These are phyloP conservation scores for Coptodon bakossiorum DNA, from an alignment of 2,113 vertebrate species.

Conservation along the genomic window DNA sequence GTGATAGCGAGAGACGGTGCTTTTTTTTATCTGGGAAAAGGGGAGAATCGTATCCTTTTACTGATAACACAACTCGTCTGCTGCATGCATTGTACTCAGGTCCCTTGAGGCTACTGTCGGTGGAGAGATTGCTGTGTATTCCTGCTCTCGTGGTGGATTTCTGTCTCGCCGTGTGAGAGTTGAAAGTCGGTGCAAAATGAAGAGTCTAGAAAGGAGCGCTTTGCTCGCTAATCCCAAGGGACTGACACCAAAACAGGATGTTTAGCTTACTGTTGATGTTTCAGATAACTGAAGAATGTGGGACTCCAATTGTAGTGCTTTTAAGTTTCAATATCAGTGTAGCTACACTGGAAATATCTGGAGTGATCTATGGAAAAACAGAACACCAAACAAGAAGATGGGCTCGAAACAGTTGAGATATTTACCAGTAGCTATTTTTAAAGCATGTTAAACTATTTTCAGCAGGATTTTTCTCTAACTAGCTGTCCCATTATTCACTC, in stretches of 20 bases:
- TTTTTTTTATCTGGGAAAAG: background rate
- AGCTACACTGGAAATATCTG: background rate
- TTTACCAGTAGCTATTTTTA: background rate
- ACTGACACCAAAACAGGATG: slow-evolving; percentile 27
- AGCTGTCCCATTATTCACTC: slow-evolving; percentile 8
- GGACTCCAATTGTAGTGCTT: background rate
- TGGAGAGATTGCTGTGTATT: slow-evolving; percentile 19
- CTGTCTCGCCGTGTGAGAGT: slow-evolving; percentile 12
- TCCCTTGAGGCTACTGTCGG: slow-evolving; percentile 36
- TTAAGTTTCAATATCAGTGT: background rate
- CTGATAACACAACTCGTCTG: slow-evolving; percentile 30
- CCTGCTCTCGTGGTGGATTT: slow-evolving; percentile 18
- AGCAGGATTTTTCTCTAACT: background rate
- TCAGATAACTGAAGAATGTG: background rate
- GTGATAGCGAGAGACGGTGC: background rate
- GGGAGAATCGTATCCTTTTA: slow-evolving; percentile 15
- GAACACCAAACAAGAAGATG: background rate
- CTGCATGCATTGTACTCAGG: slow-evolving; percentile 33
- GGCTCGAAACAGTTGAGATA: background rate
- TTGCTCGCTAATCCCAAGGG: slow-evolving; percentile 39
- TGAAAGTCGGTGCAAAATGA: slow-evolving; percentile 29
- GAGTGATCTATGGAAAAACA: background rate
- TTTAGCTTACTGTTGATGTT: slow-evolving; percentile 32
- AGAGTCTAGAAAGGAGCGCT: slow-evolving; percentile 10
- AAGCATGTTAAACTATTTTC: background rate